A percentile compares a stretch with the other conserved stretches of the same genome.
Conservation (phyloP, 2,113 vertebrate species). For the Cariama cristata region DNA sequence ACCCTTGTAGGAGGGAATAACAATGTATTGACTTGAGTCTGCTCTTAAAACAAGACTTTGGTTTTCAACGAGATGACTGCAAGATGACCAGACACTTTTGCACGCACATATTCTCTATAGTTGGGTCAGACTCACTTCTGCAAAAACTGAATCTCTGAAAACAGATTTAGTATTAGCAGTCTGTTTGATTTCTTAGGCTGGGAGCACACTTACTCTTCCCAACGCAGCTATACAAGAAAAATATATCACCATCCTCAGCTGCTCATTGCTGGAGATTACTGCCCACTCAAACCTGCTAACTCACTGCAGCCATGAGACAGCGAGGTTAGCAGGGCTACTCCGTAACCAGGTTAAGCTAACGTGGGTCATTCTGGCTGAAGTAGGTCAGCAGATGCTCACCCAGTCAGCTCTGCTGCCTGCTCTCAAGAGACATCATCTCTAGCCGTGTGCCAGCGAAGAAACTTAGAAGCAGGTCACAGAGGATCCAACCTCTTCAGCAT, state of each 20-base stretch:
- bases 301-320: rapidly evolving
- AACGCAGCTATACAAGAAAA: not conserved
- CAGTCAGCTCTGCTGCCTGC: not conserved
- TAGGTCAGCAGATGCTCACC: not conserved
- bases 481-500: not conserved
- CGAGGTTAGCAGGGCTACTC: not conserved
- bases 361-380: not conserved
- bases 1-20: not conserved
- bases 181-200: not conserved
- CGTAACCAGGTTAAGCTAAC: not conserved
- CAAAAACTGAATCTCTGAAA: not conserved
- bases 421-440: rapidly evolving
- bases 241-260: not conserved
- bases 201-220: not conserved
- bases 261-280: not conserved
- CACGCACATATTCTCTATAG: rapidly evolving
- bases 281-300: not conserved
- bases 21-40: not conserved
- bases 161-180: not conserved
- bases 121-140: not conserved
- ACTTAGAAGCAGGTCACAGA: not conserved
- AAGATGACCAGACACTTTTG: not conserved
- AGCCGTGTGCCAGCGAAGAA: not conserved
- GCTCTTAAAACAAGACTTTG: not conserved
- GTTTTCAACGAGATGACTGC: not conserved